Evolutionary conservation across 1,140 invertebrate species (phyloP), one percentile per base, ranked within the genome.

Genomic region (Rhyacophila brunnea): DNA sequence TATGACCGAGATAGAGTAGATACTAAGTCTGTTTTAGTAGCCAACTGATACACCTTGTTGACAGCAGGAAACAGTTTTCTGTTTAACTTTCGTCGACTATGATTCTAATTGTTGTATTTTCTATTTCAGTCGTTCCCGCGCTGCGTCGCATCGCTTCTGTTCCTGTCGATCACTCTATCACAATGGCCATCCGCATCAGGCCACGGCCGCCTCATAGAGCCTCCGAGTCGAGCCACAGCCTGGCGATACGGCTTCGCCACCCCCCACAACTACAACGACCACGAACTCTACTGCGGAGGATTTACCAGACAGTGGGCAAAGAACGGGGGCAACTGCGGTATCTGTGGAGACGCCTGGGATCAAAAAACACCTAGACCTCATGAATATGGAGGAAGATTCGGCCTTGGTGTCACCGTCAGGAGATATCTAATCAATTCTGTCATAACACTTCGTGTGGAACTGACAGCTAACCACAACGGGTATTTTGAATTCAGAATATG

Each of bases 401-500:
- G 88, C 0, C 83, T 87, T 66, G 87, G 89, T 0, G 80, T 91
- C n/a, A 87, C 92, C 20, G 90, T 91, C 0, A 80, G 89, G 0
- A 85, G 83, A 68, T 93, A 93, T 68, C 76, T 81, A 32, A 81
- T 83, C 0, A 83, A 83, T 19, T 80, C 85, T 9, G 72, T 82
- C 6, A 85, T 94, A 51, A 83, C 83, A 3, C 84, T 93, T 4
- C 82, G 85, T 19, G 82, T 93, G 0, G 87, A 93, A 67, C 67
- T 93, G 1, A 93, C 90, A 0, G 90, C 90, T 3, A 85, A 83
- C 66, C 91, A 93, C 71, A 81, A 83, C 62, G 93, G 94, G 7
- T 93, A 86, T 72, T 96, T 95, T 68, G 90, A 95, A 69, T 95
- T 96, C 74, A 81, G 89, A 53, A 67, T 93, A 0, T 96, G 93